A percentile compares a stretch with the other conserved stretches of the same genome.
Evolutionary conservation across 2,888 invertebrate genomes (phyloP).

Genomic region (Brachylomia viminalis): DNA sequence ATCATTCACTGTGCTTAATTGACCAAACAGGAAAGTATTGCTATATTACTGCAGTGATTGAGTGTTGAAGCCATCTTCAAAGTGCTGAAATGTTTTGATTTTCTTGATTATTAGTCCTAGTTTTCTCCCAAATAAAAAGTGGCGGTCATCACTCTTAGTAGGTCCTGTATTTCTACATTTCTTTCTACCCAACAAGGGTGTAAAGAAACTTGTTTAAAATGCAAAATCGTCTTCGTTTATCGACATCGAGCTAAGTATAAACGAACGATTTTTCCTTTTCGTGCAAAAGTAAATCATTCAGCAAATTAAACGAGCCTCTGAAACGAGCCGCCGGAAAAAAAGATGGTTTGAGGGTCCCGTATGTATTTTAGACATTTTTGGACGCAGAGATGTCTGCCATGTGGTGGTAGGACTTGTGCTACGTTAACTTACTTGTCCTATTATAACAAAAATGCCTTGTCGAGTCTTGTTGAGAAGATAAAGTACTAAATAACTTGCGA

Average conservation of each 20-base stretch:
- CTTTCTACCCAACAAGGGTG: constrained; percentile 2
- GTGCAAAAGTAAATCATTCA: constrained; percentile 71
- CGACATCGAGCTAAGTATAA: constrained; percentile 63
- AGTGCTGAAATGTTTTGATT: neutral
- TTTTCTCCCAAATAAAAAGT: neutral
- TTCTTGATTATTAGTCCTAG: neutral
- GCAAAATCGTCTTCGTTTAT: constrained; percentile 57
- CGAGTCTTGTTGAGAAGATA: neutral
- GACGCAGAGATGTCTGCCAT: neutral
- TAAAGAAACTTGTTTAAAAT: constrained; percentile 59
- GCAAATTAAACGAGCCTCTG: constrained; percentile 71
- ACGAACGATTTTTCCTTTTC: constrained; percentile 63
- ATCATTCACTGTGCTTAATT: neutral
- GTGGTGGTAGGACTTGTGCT: too few species aligned
- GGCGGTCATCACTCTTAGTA: neutral
- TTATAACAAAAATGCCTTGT: neutral
- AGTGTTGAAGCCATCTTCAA: neutral
- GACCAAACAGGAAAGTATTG: neutral
- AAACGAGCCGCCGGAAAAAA: constrained; percentile 63
- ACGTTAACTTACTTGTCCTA: neutral
- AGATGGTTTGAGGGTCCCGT: constrained; percentile 63
- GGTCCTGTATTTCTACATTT: neutral
- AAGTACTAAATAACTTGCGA: neutral
- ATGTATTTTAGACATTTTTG: constrained; percentile 1
- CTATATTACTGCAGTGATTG: too few species aligned